These are phyloP conservation scores for Phylloscopus trochiloides DNA, from an alignment of 2,113 vertebrate species.

Conservation along the genomic window DNA sequence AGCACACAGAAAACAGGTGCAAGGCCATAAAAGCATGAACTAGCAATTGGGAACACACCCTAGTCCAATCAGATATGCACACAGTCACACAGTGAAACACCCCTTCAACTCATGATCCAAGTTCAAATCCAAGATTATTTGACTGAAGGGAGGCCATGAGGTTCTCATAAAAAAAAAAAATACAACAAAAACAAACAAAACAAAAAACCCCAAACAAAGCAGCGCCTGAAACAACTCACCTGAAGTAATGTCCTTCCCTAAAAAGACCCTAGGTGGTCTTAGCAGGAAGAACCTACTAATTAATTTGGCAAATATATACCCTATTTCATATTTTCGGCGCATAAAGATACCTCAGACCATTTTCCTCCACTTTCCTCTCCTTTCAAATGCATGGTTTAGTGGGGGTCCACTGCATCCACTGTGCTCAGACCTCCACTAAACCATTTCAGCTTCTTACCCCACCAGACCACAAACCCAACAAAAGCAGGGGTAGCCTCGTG, in stretches of 20 bases:
- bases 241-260: background rate
- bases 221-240: background rate
- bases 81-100: background rate
- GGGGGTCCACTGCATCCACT: background rate
- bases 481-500: background rate
- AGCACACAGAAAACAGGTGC: background rate
- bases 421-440: background rate
- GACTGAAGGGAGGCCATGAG: background rate
- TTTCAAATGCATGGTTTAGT: background rate
- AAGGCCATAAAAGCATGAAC: background rate
- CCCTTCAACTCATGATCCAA: background rate
- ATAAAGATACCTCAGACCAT: background rate
- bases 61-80: background rate
- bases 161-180: background rate
- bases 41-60: background rate
- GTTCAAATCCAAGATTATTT: background rate
- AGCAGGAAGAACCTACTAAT: background rate
- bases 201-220: background rate
- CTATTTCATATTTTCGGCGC: background rate
- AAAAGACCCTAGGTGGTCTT: background rate
- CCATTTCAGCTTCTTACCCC: background rate
- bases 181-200: background rate
- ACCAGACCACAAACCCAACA: fast-evolving
- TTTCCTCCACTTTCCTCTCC: background rate
- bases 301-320: background rate